These are phyloP conservation scores for Orthonevra nobilis DNA, from an alignment of 2,888 invertebrate species.

Conservation along the genomic window DNA sequence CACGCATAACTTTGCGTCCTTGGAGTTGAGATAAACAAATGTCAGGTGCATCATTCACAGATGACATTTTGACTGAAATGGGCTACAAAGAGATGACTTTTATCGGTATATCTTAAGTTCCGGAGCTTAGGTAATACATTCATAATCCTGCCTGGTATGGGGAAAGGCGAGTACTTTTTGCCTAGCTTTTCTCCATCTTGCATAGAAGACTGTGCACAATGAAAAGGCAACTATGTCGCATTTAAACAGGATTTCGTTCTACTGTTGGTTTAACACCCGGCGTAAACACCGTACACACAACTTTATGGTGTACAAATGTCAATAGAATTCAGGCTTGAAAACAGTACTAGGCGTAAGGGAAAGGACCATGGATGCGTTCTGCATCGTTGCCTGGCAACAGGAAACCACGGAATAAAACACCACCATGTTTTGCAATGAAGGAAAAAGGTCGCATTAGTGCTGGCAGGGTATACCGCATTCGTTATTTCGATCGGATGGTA, in stretches of 20 bases:
- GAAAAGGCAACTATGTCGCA: conserved; percentile 39
- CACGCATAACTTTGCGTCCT: conserved; percentile 23
- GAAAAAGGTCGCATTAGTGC: too few relatives aligned
- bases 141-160: conserved; percentile 30
- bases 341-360: conserved; percentile 17
- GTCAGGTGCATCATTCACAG: conserved; percentile 64
- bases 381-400: conserved; percentile 24
- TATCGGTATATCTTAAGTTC: conserved; percentile 37
- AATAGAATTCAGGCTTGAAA: conserved; percentile 48
- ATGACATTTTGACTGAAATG: conserved; percentile 53
- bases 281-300: conserved; percentile 48
- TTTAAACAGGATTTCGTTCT: conserved; percentile 60
- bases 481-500: conserved; percentile 3
- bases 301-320: conserved; percentile 60
- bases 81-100: conserved; percentile 25
- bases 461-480: conserved; percentile 52
- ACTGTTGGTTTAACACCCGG: conserved; percentile 63
- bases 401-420: conserved; percentile 56
- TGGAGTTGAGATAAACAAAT: conserved; percentile 60
- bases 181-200: conserved; percentile 15
- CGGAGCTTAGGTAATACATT: conserved; percentile 58
- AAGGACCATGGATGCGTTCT: conserved; percentile 48
- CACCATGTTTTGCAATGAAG: conserved; percentile 52
- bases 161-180: conserved; percentile 52
- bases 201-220: conserved; percentile 15